Conservation (phyloP, 2,888 invertebrate species). For the Holacanthella duospinosa region DNA sequence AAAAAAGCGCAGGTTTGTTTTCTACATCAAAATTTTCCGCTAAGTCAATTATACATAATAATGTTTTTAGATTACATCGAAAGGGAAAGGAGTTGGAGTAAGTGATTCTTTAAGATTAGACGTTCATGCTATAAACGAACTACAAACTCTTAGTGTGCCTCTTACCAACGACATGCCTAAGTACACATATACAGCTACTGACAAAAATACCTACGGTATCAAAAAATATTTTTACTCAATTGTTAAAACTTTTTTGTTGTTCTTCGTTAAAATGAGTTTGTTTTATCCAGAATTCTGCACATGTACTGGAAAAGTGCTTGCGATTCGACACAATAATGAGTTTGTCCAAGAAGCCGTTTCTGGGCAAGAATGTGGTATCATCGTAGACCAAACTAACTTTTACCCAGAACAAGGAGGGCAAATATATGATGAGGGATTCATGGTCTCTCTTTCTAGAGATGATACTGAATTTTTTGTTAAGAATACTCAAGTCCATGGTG, state of each 20-base stretch:
- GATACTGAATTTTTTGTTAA: constrained; percentile 62
- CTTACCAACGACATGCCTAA: constrained; percentile 85
- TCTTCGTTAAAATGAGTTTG: background rate
- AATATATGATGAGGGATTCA: constrained; percentile 88
- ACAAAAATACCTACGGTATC: constrained; percentile 50
- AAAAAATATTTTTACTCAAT: background rate
- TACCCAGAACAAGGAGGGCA: constrained; percentile 99
- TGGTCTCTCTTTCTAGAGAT: constrained; percentile 71
- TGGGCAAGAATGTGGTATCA: constrained; percentile 81
- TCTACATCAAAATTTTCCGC: background rate
- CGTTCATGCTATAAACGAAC: constrained; percentile 84
- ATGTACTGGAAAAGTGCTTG: constrained; percentile 67
- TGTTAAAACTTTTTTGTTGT: background rate
- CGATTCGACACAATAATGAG: constrained; percentile 63
- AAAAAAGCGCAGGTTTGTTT: constrained; percentile 62
- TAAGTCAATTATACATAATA: background rate
- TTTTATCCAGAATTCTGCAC: constrained; percentile 50
- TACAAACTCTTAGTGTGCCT: constrained; percentile 64
- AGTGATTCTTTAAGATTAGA: constrained; percentile 81
- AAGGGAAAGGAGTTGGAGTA: constrained; percentile 48
- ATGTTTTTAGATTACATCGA: background rate
- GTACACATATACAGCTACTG: constrained; percentile 67
- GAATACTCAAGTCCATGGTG: constrained; percentile 82
- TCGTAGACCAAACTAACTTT: constrained; percentile 85
- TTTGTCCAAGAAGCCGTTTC: constrained; percentile 73